Conservation (phyloP, 2,797 vertebrate species). For the Tragelaphus oryx region DNA sequence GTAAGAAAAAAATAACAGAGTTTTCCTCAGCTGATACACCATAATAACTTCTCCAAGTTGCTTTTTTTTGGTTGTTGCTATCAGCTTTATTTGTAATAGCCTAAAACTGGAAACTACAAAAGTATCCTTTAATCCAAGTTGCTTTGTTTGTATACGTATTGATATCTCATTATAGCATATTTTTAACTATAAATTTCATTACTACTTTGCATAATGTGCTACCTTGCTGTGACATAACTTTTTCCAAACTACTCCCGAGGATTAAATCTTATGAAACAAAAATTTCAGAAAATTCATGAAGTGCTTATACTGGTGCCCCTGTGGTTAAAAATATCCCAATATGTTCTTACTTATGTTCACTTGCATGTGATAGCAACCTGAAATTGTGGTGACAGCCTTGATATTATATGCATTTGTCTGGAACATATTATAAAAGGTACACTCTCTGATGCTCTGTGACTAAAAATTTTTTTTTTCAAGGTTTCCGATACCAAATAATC, state of each 20-base stretch:
- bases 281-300: conserved; percentile 17
- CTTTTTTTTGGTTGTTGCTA: not conserved
- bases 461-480: conserved; percentile 50
- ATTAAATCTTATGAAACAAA: not conserved
- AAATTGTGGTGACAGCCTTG: conserved; percentile 26
- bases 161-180: not conserved
- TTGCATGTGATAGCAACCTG: conserved; percentile 39
- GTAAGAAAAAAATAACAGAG: not conserved
- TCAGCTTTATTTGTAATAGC: not conserved
- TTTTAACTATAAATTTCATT: conserved; percentile 9
- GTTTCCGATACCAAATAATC: conserved; percentile 61
- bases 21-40: not conserved
- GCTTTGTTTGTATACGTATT: not conserved
- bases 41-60: not conserved
- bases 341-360: conserved; percentile 49
- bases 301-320: not conserved
- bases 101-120: not conserved
- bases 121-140: not conserved
- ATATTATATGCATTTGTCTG: not conserved
- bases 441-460: conserved; percentile 19
- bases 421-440: conserved; percentile 12
- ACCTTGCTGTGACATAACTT: not conserved
- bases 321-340: not conserved
- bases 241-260: not conserved
- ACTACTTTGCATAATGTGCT: not conserved